These are phyloP conservation scores for Toxonevra muliebris DNA, from an alignment of 2,888 invertebrate species.

Conservation along the genomic window DNA sequence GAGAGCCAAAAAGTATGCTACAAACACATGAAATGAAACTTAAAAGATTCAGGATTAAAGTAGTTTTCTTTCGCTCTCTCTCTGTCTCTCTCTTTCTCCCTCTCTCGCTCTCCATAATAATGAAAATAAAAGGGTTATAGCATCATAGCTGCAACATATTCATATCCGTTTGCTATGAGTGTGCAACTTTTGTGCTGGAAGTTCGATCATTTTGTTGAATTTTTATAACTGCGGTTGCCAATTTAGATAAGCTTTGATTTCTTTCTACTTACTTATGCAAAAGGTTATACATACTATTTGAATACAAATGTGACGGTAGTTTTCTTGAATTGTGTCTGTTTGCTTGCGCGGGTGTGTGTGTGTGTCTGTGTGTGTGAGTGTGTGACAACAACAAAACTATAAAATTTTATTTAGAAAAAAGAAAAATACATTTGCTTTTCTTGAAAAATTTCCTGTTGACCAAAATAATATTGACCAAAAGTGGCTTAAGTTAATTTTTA, in stretches of 20 bases:
- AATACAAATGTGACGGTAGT: no score
- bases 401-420: slow-evolving; percentile 51
- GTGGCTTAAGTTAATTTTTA: slow-evolving; percentile 34
- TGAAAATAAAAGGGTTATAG: slow-evolving; percentile 1
- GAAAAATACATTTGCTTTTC: slow-evolving; percentile 29
- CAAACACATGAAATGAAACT: neutral
- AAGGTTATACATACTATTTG: no score
- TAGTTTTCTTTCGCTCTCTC: neutral
- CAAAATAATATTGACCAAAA: slow-evolving; percentile 33
- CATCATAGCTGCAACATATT: neutral
- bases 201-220: slow-evolving; percentile 19
- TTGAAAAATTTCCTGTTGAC: slow-evolving; percentile 31
- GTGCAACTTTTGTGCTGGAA: neutral
- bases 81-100: neutral
- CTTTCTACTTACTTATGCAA: slow-evolving; percentile 8
- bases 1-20: no score
- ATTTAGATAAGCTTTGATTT: slow-evolving; percentile 37
- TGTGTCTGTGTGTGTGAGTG: neutral
- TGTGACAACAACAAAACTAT: slow-evolving; percentile 45
- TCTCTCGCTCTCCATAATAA: neutral
- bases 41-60: neutral
- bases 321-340: no score
- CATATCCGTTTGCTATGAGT: neutral
- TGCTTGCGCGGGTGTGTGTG: neutral
- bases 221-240: slow-evolving; percentile 9